phyloP scores from a whole-genome alignment of 2,888 invertebrate genomes.

The Stegana nigrithorax region DNA sequence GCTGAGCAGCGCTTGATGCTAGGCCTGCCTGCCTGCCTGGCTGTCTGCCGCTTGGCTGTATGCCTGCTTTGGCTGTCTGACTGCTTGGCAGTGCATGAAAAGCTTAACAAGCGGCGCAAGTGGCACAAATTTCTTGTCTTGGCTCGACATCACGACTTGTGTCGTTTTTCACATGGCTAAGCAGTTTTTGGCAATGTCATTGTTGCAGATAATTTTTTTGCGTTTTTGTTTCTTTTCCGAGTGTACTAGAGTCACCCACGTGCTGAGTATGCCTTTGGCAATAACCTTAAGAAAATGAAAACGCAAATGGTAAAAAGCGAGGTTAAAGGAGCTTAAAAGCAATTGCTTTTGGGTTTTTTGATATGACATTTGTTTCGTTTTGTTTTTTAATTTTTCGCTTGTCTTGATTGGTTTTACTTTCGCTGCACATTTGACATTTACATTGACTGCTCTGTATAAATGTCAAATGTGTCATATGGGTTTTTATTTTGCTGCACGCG shows the following conservation, averaged over 20 bases:
- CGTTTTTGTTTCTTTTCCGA: background rate
- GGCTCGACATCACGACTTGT: background rate
- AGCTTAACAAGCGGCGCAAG: slow-evolving; percentile 1
- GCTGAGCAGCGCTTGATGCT: background rate
- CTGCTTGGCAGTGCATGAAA: background rate
- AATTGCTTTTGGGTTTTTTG: background rate
- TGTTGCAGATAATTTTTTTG: background rate
- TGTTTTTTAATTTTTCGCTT: background rate
- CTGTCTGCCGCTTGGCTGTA: no score
- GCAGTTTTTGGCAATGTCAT: slow-evolving; percentile 8
- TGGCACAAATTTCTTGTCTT: no score
- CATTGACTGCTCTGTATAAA: background rate
- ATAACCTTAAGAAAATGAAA: background rate
- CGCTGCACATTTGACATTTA: slow-evolving; percentile 9
- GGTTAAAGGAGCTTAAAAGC: slow-evolving; percentile 3
- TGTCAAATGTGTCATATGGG: slow-evolving; percentile 1
- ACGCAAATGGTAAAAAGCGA: no score
- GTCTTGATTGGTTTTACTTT: no score
- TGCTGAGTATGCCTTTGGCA: background rate
- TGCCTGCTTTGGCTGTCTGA: background rate
- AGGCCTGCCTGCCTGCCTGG: no score
- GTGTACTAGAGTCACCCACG: background rate
- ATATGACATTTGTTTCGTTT: background rate
- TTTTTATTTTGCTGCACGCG: background rate
- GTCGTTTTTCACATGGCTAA: background rate